A percentile compares a stretch with the other conserved stretches of the same genome.
Evolutionary conservation across 2,888 invertebrate species (phyloP).

Genomic region (Harpalus rufipes): DNA sequence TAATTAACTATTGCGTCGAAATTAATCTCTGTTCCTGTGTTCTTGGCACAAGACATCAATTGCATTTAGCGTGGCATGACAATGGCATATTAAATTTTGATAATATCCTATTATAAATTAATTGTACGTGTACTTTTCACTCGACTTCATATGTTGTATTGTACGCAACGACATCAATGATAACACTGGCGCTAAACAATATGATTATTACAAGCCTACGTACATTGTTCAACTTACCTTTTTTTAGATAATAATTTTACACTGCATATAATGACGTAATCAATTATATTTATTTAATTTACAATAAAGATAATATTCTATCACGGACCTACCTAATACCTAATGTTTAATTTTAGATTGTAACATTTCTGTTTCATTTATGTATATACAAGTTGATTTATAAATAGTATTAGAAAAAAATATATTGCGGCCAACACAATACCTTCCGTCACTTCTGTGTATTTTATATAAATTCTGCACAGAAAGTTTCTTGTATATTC

Average conservation of each 20-base stretch:
- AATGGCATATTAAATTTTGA: constrained; percentile 44
- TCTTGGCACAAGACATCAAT: constrained; percentile 44
- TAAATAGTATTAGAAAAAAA: too few species aligned
- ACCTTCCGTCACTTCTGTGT: too few species aligned
- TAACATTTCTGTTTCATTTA: too few species aligned
- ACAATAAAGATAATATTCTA: too few species aligned
- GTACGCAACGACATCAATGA: constrained; percentile 12
- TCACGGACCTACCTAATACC: too few species aligned
- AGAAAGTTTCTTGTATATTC: too few species aligned
- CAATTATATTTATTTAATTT: too few species aligned
- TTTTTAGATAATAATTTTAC: not conserved
- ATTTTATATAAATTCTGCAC: too few species aligned
- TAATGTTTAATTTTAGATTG: too few species aligned
- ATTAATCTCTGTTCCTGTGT: constrained; percentile 34
- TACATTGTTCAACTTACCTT: constrained; percentile 7
- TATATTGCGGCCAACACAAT: too few species aligned
- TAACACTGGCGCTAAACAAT: constrained; percentile 9
- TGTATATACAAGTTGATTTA: too few species aligned
- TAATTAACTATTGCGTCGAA: constrained; percentile 46
- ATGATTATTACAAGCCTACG: constrained; percentile 23
- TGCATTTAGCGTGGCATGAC: constrained; percentile 48
- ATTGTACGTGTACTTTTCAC: constrained; percentile 41
- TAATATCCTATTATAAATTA: constrained; percentile 49
- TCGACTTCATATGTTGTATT: constrained; percentile 18
- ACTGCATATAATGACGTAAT: too few species aligned